Evolutionary conservation across 2,888 invertebrate genomes (phyloP), one percentile per base, ranked within the genome.

Genomic region (Ophioninae sp.): DNA sequence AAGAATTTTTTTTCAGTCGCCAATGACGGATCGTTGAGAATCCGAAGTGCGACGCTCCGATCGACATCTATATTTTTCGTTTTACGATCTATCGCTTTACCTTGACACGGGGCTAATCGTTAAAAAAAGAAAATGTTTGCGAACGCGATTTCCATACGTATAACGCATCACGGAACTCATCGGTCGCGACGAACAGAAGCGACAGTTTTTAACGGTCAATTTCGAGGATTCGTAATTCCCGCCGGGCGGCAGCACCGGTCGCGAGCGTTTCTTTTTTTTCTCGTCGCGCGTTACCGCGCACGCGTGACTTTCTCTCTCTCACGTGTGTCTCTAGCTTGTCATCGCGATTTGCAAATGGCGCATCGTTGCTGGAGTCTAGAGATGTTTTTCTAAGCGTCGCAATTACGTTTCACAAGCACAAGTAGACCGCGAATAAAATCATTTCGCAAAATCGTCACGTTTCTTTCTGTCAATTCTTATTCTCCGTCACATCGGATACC

Each of bases 281-380:
- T n/a, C 2, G 13, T n/a, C 8, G 37, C 17, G 37, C 22, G 22
- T 41, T n/a, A 58, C 22, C 7, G 44, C 72, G 79, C 79, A 73
- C 44, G 79, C 72, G 79, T 72, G 23, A 39, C 17, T 6, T 17
- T 51, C 13, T 51, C 17, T 51, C 51, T 64, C 23, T 79, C 79
- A 67, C 79, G 73, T 67, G 65, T 39, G 67, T 37, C 44, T 79
- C 72, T 17, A 44, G 65, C 73, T 41, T 59, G 72, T 79, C 79
- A 39, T 67, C 68, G 72, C 23, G n/a, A 65, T 79, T 79, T 73
- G 79, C 79, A 79, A 79, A 79, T 79, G 79, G 79, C 79, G 79
- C 59, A 79, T 67, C 39, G 79, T 41, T 67, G 65, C 56, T 67
- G 79, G 44, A 73, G 72, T 44, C 41, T 73, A 73, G 44, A 59